Percentiles rank a stretch among this genome's conserved stretches.
phyloP scores from a whole-genome alignment of 2,797 vertebrate genomes.

The Platyrinchus mystaceus region DNA sequence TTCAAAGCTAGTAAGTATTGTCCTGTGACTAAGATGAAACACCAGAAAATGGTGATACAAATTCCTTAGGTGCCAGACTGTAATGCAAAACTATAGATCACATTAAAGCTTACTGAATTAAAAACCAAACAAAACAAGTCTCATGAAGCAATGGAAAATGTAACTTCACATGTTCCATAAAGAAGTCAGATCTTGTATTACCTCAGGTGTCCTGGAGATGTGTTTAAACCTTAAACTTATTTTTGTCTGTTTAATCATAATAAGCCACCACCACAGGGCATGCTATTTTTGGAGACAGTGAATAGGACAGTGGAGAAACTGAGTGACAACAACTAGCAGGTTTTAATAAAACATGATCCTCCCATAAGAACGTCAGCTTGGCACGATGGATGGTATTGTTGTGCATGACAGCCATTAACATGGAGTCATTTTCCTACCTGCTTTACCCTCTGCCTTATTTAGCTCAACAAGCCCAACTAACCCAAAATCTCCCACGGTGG shows the following conservation, averaged over 20 bases:
- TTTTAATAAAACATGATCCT: constrained; percentile 78
- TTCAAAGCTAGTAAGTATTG: not conserved
- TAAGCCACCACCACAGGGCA: constrained; percentile 65
- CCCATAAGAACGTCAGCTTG: constrained; percentile 7
- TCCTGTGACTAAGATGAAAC: not conserved
- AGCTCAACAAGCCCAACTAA: constrained; percentile 14
- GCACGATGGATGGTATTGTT: not conserved
- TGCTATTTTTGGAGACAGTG: constrained; percentile 75
- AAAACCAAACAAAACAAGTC: constrained; percentile 44
- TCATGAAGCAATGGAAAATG: constrained; percentile 80
- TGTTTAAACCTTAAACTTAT: constrained; percentile 72
- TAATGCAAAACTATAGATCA: not conserved
- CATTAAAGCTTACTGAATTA: constrained; percentile 15
- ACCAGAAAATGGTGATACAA: not conserved
- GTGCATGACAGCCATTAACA: constrained; percentile 37
- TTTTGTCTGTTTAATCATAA: constrained; percentile 79
- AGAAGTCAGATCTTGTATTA: constrained; percentile 67
- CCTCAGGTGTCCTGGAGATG: constrained; percentile 71
- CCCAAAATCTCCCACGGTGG: not conserved
- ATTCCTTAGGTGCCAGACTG: constrained; percentile 1
- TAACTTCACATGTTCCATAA: constrained; percentile 77
- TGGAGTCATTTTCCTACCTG: constrained; percentile 62
- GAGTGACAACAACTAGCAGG: constrained; percentile 72
- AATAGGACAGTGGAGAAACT: constrained; percentile 58
- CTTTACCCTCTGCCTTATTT: constrained; percentile 50